Percentiles rank a stretch among this genome's conserved stretches.
Conservation (phyloP, 2,797 vertebrate species). For the Pelobates cultripes region DNA sequence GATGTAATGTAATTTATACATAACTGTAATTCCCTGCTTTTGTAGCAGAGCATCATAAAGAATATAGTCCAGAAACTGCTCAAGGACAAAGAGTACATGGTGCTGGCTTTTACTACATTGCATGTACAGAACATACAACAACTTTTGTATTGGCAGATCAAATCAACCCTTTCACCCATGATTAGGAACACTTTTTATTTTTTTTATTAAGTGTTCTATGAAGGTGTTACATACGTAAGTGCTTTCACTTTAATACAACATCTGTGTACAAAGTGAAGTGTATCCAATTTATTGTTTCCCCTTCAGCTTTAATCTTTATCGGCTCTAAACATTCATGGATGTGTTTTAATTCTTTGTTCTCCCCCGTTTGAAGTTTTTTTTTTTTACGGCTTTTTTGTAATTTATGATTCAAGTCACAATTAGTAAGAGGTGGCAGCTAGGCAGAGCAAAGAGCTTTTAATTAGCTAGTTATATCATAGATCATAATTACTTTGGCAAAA, state of each 20-base stretch:
- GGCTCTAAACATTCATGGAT: constrained; percentile 3
- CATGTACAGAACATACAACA: too few species aligned
- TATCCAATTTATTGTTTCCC: constrained; percentile 32
- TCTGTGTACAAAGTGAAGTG: constrained; percentile 44
- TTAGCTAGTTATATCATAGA: constrained; percentile 61
- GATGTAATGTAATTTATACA: too few species aligned
- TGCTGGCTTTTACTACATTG: too few species aligned
- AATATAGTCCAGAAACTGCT: too few species aligned
- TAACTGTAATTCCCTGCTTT: too few species aligned
- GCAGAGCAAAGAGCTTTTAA: constrained; percentile 65
- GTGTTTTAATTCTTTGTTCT: constrained; percentile 31
- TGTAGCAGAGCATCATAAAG: too few species aligned
- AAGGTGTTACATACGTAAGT: constrained; percentile 26
- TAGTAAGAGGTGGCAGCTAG: constrained; percentile 64
- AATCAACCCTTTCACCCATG: constrained; percentile 14
- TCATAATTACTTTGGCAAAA: constrained; percentile 60
- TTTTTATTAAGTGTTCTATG: neutral
- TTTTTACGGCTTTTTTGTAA: constrained; percentile 57
- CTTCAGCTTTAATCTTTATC: constrained; percentile 38
- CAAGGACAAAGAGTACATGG: too few species aligned
- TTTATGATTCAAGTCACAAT: constrained; percentile 70
- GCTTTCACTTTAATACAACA: constrained; percentile 27
- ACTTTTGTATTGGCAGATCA: constrained; percentile 19
- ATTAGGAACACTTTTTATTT: constrained; percentile 15
- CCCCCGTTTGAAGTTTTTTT: constrained; percentile 55